Evolutionary conservation across 2,888 invertebrate species (phyloP).

Genomic region (Lepas anatifera): DNA sequence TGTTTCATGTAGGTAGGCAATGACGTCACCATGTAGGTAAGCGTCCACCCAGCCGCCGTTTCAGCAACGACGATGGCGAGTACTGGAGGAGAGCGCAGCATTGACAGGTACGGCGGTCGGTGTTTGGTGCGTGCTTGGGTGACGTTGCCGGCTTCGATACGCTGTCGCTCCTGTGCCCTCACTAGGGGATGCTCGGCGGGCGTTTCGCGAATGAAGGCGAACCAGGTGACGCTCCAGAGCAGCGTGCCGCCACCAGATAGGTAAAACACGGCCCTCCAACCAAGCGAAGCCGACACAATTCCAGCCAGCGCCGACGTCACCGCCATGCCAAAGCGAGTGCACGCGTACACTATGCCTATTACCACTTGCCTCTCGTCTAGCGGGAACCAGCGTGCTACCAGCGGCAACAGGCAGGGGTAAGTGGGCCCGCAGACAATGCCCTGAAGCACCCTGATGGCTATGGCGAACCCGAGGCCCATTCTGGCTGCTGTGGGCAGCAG

Average conservation of each 20-base stretch:
- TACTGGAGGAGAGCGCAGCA: not conserved
- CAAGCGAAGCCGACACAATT: not conserved
- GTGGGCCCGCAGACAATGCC: not conserved
- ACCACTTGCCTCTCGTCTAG: not conserved
- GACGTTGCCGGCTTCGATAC: not conserved
- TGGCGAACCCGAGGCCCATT: not conserved
- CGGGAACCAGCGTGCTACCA: constrained; percentile 12
- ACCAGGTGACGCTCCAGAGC: not conserved
- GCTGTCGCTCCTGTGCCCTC: not conserved
- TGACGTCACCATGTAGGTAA: not conserved
- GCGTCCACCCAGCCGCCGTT: not conserved
- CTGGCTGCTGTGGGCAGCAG: not conserved
- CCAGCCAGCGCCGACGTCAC: not conserved
- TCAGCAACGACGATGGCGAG: not conserved
- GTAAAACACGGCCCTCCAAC: constrained; percentile 6
- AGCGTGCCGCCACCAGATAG: not conserved
- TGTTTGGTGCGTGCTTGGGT: not conserved
- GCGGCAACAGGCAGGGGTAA: not conserved
- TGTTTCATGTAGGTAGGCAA: constrained; percentile 6
- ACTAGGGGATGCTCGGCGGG: not conserved
- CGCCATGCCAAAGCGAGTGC: not conserved
- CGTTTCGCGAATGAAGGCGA: not conserved
- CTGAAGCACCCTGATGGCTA: not conserved
- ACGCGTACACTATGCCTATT: not conserved
- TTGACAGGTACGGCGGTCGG: not conserved